Conservation (phyloP, 2,888 invertebrate species). For the Ariolimax columbianus region DNA sequence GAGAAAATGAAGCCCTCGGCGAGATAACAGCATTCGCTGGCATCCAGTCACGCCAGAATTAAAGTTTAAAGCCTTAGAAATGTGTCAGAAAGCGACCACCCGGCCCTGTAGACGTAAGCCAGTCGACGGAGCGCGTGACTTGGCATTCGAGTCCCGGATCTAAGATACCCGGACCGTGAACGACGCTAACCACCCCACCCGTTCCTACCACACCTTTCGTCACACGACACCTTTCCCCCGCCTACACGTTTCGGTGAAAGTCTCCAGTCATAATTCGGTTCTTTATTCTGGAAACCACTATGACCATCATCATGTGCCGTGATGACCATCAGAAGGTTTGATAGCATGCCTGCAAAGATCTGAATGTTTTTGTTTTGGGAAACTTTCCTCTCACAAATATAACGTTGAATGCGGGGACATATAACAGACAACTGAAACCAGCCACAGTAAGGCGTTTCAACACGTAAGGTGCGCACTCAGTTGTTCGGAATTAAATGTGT, state of each 20-base stretch:
- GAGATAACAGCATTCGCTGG: slow-evolving; percentile 37
- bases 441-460: too few relatives aligned
- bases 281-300: not conserved
- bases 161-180: not conserved
- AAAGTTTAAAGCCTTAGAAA: slow-evolving; percentile 46
- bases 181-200: not conserved
- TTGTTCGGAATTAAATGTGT: too few relatives aligned
- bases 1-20: slow-evolving; percentile 42
- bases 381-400: too few relatives aligned
- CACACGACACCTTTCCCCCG: not conserved
- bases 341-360: too few relatives aligned
- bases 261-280: not conserved
- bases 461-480: too few relatives aligned
- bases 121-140: slow-evolving; percentile 36
- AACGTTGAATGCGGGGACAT: too few relatives aligned
- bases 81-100: slow-evolving; percentile 42
- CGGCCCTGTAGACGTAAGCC: slow-evolving; percentile 22
- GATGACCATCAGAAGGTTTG: too few relatives aligned
- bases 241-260: too few relatives aligned
- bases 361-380: too few relatives aligned
- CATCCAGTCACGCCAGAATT: slow-evolving; percentile 44
- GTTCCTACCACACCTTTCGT: not conserved
- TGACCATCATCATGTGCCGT: not conserved
- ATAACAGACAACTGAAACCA: too few relatives aligned
- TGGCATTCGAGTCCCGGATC: slow-evolving; percentile 28